A percentile compares a stretch with the other conserved stretches of the same genome.
Conservation (phyloP, 2,797 vertebrate genomes). For the Salmo trutta region DNA sequence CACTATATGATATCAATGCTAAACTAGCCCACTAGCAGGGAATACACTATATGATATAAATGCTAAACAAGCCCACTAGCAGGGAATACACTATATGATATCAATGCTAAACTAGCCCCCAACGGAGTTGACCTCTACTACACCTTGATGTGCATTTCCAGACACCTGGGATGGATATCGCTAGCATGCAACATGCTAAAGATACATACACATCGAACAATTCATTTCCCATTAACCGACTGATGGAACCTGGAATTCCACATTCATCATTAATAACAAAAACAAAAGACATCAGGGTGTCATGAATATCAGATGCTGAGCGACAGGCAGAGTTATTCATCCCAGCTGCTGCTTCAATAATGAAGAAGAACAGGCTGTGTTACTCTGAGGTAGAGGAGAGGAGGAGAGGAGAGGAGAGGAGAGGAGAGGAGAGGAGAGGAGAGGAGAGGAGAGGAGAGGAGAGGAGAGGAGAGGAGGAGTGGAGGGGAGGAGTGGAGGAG, state of each 20-base stretch:
- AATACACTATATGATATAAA: too few species aligned
- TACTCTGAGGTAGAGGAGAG: neutral
- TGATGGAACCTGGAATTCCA: constrained; percentile 67
- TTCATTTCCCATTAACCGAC: constrained; percentile 55
- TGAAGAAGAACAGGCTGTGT: constrained; percentile 60
- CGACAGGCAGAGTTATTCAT: constrained; percentile 51
- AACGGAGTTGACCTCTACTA: constrained; percentile 46
- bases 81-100: too few species aligned
- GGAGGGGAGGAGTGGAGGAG: neutral
- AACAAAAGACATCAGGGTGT: constrained; percentile 25
- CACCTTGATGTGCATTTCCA: constrained; percentile 45
- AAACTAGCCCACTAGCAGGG: too few species aligned
- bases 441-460: too few species aligned
- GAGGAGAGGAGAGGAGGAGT: neutral
- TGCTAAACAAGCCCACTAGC: too few species aligned
- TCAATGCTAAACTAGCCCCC: constrained; percentile 58
- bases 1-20: too few species aligned
- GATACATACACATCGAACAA: constrained; percentile 41
- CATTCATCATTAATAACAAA: constrained; percentile 66
- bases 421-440: too few species aligned
- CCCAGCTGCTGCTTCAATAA: constrained; percentile 44
- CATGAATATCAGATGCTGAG: constrained; percentile 68
- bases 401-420: neutral
- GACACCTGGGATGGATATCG: neutral
- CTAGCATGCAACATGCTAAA: neutral